These are phyloP conservation scores for Hippoglossus hippoglossus DNA, from an alignment of 2,797 vertebrate species.

Conservation along the genomic window DNA sequence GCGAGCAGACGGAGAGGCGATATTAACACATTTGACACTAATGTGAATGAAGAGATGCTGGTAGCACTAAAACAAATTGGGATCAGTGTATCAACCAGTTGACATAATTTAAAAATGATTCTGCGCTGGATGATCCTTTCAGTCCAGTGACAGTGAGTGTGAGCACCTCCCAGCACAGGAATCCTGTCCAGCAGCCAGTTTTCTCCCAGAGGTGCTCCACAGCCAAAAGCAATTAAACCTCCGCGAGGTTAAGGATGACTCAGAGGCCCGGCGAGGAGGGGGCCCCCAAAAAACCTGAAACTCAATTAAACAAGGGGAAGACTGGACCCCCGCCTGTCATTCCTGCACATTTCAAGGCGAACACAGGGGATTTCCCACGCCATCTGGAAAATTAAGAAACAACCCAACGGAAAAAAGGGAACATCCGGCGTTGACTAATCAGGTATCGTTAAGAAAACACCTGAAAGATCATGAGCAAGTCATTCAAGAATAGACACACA, in stretches of 20 bases:
- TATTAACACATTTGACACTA: no score
- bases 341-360: constrained; percentile 46
- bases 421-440: constrained; percentile 39
- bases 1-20: constrained; percentile 3
- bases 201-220: constrained; percentile 55
- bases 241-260: constrained; percentile 64
- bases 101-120: constrained; percentile 11
- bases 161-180: constrained; percentile 63
- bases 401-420: neutral
- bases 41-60: neutral
- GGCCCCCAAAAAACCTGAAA: constrained; percentile 52
- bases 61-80: neutral
- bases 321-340: constrained; percentile 43
- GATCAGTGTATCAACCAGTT: neutral
- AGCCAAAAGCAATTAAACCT: constrained; percentile 72
- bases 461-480: constrained; percentile 12
- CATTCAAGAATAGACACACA: no score
- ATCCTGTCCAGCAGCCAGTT: constrained; percentile 62
- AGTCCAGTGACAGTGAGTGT: constrained; percentile 20
- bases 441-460: constrained; percentile 33
- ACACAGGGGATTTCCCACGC: constrained; percentile 46
- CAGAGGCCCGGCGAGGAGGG: constrained; percentile 56
- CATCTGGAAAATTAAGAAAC: constrained; percentile 71
- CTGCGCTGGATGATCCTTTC: neutral
- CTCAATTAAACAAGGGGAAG: constrained; percentile 60